These are phyloP conservation scores for Archivesica marissinica DNA, from an alignment of 1,140 invertebrate species.

Conservation along the genomic window DNA sequence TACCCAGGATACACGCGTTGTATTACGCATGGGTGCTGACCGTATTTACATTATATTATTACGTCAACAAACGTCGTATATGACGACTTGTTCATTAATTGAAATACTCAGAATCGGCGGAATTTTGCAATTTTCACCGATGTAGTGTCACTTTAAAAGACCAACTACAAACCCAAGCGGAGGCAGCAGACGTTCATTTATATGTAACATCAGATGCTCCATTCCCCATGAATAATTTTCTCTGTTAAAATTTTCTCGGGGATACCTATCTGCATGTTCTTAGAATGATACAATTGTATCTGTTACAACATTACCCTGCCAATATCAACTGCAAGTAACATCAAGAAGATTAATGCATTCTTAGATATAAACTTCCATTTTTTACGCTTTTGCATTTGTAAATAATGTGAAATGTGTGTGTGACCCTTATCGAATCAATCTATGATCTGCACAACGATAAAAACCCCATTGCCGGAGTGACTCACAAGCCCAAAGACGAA, in stretches of 20 bases:
- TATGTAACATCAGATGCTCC: no score
- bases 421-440: slow-evolving; percentile 14
- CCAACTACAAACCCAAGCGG: no score
- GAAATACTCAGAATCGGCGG: no score
- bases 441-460: not conserved
- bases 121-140: no score
- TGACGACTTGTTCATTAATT: no score
- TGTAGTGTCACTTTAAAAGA: no score
- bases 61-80: no score
- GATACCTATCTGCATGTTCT: not conserved
- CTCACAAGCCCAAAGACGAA: not conserved
- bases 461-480: no score
- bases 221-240: not conserved
- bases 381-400: not conserved
- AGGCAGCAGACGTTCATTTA: no score
- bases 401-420: slow-evolving; percentile 12
- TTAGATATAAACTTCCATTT: slow-evolving; percentile 10
- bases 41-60: no score
- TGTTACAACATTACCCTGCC: not conserved
- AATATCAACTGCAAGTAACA: not conserved
- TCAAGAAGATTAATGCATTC: slow-evolving; percentile 6
- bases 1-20: no score
- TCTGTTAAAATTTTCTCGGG: not conserved
- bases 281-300: not conserved
- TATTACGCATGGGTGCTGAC: no score